These are phyloP conservation scores for Parnassius glacialis DNA, from an alignment of 2,888 invertebrate genomes.

Conservation along the genomic window DNA sequence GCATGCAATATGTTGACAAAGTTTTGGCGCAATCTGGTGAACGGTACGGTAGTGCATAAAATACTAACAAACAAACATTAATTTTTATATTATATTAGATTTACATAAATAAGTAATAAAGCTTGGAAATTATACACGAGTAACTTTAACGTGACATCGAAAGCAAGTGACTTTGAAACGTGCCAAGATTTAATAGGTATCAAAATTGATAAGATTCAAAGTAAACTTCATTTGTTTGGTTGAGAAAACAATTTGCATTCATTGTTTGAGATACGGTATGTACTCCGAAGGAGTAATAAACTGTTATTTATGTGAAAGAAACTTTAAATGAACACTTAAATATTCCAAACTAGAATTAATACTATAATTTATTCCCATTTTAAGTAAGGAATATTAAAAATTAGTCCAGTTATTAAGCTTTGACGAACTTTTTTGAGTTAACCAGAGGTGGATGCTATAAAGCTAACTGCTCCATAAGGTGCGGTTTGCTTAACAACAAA, in stretches of 20 bases:
- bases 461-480: constrained; percentile 27
- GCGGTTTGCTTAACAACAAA: constrained; percentile 17
- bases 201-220: not conserved
- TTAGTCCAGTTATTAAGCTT: constrained; percentile 28
- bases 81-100: too few relatives aligned
- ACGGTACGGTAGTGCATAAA: too few relatives aligned
- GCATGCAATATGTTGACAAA: too few relatives aligned
- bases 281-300: too few relatives aligned
- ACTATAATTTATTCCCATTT: constrained; percentile 28
- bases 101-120: too few relatives aligned
- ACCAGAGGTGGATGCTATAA: constrained; percentile 25
- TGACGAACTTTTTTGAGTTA: constrained; percentile 30
- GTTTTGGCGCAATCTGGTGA: too few relatives aligned
- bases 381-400: constrained; percentile 29
- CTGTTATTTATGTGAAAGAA: not conserved
- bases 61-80: too few relatives aligned
- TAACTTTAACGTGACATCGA: constrained; percentile 1
- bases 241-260: constrained; percentile 14
- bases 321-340: constrained; percentile 5
- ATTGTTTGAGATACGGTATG: constrained; percentile 3
- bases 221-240: not conserved
- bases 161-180: not conserved
- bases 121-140: too few relatives aligned
- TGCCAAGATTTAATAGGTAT: not conserved
- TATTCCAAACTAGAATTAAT: constrained; percentile 19